Percentiles rank a stretch among this genome's conserved stretches.
These are phyloP conservation scores for Trichopoda pennipes DNA, from an alignment of 2,888 invertebrate species.

Conservation along the genomic window DNA sequence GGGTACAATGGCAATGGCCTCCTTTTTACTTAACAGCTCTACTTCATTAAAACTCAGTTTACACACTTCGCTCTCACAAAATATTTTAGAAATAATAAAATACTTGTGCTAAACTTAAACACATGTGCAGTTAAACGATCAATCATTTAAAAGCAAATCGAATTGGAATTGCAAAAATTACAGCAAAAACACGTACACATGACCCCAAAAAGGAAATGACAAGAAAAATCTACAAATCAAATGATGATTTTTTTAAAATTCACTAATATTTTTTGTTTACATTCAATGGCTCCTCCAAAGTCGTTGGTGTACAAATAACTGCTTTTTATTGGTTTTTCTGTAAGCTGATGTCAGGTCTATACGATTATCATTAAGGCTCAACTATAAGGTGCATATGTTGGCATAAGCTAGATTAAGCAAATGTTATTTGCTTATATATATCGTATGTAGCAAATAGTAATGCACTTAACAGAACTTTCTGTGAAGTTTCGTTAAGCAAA, in stretches of 20 bases:
- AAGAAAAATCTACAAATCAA: slow-evolving; percentile 26
- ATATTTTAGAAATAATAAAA: background rate
- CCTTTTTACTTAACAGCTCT: slow-evolving; percentile 28
- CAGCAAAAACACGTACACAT: background rate
- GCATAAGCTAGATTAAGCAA: too few relatives aligned
- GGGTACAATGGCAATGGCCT: slow-evolving; percentile 57
- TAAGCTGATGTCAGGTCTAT: slow-evolving; percentile 37
- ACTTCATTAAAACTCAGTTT: background rate
- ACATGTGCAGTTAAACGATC: slow-evolving; percentile 27
- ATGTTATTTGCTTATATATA: too few relatives aligned
- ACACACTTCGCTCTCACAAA: background rate
- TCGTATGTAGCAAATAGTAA: too few relatives aligned
- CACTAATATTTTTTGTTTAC: background rate
- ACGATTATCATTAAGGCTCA: background rate
- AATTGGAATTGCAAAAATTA: slow-evolving; percentile 4
- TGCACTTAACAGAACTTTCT: too few relatives aligned
- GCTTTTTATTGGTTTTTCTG: background rate
- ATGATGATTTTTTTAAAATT: slow-evolving; percentile 13
- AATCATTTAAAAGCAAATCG: slow-evolving; percentile 1
- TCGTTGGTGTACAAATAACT: slow-evolving; percentile 25
- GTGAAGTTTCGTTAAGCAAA: too few relatives aligned
- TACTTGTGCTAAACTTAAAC: slow-evolving; percentile 7
- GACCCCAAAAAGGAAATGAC: slow-evolving; percentile 53
- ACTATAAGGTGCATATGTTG: too few relatives aligned
- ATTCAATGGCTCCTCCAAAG: slow-evolving; percentile 9